Evolutionary conservation across 2,113 vertebrate genomes (phyloP).

Genomic region (Dendropsophus ebraccatus): DNA sequence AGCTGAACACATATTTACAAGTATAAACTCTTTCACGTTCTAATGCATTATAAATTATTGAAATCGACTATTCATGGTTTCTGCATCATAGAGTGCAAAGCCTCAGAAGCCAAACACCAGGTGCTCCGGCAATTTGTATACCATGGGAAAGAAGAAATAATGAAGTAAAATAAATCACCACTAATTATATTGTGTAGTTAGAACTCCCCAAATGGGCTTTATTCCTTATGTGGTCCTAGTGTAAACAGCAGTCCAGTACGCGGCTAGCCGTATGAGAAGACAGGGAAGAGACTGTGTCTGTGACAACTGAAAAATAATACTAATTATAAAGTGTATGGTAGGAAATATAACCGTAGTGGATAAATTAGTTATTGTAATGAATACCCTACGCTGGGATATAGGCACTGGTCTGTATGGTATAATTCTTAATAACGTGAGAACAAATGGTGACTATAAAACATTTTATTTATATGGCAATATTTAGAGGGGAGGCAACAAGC

Average conservation of each 20-base stretch:
- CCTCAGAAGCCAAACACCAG: constrained; percentile 28
- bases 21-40: background rate
- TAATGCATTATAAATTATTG: constrained; percentile 30
- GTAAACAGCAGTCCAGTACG: constrained; percentile 17
- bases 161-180: constrained; percentile 39
- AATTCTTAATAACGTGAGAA: constrained; percentile 2
- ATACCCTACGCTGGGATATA: background rate
- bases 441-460: background rate
- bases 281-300: constrained; percentile 2
- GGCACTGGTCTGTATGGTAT: background rate
- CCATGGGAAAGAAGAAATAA: constrained; percentile 25
- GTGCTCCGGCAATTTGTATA: constrained; percentile 38
- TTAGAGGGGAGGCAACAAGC: background rate
- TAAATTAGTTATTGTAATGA: background rate
- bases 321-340: constrained; percentile 16
- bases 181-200: constrained; percentile 33
- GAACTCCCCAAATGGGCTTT: constrained; percentile 23
- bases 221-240: constrained; percentile 35
- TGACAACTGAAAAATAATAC: constrained; percentile 30
- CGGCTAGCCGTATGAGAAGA: constrained; percentile 15
- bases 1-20: background rate
- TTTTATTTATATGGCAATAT: constrained; percentile 14
- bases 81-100: constrained; percentile 6
- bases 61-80: background rate
- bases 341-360: constrained; percentile 2